Conservation (phyloP, 92 coral and sea anemone species). For the Epizoanthus ramosus region DNA sequence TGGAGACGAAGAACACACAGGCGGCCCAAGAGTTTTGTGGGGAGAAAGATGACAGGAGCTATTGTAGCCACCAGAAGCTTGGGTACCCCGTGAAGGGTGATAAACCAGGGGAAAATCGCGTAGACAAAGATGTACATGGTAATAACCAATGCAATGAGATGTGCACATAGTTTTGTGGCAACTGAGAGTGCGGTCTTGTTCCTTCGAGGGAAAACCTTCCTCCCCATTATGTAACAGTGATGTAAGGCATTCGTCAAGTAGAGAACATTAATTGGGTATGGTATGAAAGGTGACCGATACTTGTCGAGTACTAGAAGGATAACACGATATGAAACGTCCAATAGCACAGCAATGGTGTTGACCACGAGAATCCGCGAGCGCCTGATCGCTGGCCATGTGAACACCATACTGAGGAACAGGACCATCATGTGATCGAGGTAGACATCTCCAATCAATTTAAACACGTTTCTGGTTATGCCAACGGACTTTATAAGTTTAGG, state of each 20-base stretch:
- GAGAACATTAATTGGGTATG: background rate
- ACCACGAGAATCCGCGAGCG: constrained; percentile 5
- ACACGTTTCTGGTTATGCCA: background rate
- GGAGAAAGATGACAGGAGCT: no score
- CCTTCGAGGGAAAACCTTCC: constrained; percentile 1
- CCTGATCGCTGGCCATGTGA: background rate
- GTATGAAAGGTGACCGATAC: background rate
- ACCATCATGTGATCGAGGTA: background rate
- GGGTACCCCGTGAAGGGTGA: background rate
- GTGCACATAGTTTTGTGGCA: background rate
- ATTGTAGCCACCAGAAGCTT: no score
- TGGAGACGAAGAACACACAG: no score
- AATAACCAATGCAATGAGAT: background rate
- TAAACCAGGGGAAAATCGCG: constrained; percentile 9
- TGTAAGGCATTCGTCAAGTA: background rate
- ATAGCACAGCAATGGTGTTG: background rate
- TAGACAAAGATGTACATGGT: background rate
- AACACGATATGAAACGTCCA: background rate
- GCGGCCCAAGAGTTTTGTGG: no score
- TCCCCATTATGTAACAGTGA: constrained; percentile 5
- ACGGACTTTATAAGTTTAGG: background rate
- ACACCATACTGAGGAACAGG: background rate
- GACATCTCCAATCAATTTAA: background rate
- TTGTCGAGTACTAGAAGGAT: background rate
- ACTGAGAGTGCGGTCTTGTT: background rate